A percentile compares a stretch with the other conserved stretches of the same genome.
Conservation (phyloP, 1,140 invertebrate species). For the Zaprionus ornatus region DNA sequence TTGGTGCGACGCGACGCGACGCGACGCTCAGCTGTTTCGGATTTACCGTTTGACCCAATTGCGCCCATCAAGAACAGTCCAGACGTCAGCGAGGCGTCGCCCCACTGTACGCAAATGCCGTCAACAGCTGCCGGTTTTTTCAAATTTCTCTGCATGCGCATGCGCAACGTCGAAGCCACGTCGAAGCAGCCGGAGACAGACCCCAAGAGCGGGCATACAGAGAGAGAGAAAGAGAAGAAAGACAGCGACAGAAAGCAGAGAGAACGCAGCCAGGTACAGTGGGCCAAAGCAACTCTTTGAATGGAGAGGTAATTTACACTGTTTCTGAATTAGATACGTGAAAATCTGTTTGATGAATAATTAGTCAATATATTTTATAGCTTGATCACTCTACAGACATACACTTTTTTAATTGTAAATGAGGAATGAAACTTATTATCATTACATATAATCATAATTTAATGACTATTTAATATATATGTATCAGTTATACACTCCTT, state of each 20-base stretch:
- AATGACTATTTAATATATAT: no score
- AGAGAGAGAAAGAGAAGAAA: not conserved
- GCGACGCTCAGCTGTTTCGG: conserved; percentile 51
- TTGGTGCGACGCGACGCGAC: not conserved
- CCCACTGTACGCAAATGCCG: conserved; percentile 24
- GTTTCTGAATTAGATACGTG: not conserved
- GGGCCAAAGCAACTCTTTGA: not conserved
- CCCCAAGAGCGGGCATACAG: not conserved
- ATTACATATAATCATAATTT: not conserved
- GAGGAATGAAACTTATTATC: not conserved
- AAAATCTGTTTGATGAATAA: no score
- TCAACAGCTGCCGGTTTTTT: conserved; percentile 48
- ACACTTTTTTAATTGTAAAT: no score
- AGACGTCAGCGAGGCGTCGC: not conserved
- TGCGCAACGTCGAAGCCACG: conserved; percentile 3
- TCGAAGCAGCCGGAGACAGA: not conserved
- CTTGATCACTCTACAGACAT: no score
- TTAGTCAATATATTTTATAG: no score
- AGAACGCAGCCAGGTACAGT: not conserved
- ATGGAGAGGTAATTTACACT: not conserved
- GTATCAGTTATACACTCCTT: no score
- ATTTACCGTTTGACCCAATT: conserved; percentile 73
- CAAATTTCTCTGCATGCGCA: conserved; percentile 43
- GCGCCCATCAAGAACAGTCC: not conserved
- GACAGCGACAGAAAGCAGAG: conserved; percentile 4